A percentile compares a stretch with the other conserved stretches of the same genome.
Evolutionary conservation across 2,797 vertebrate genomes (phyloP).

Genomic region (Chaenodraco wilsoni): DNA sequence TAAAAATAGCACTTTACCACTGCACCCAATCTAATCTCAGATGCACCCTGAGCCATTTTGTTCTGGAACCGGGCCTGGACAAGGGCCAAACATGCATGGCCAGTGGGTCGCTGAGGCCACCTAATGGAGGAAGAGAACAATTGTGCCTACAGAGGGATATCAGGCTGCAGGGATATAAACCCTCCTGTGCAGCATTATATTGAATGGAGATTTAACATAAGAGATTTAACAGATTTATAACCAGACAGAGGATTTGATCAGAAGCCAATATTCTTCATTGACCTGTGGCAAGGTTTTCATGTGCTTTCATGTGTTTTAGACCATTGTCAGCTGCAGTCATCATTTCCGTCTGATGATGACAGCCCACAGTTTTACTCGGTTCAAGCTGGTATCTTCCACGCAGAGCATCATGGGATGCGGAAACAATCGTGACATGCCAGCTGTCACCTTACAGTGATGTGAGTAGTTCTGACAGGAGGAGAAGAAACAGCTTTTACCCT

Average conservation of each 20-base stretch:
- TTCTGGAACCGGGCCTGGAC: background rate
- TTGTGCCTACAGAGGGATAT: background rate
- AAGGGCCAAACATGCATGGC: conserved; percentile 15
- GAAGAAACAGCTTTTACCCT: conserved; percentile 43
- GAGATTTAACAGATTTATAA: conserved; percentile 21
- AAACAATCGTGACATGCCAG: conserved; percentile 56
- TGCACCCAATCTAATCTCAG: too few relatives aligned
- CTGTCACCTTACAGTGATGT: conserved; percentile 62
- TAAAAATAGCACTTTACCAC: too few relatives aligned
- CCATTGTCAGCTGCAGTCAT: conserved; percentile 33
- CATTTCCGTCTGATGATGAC: conserved; percentile 3
- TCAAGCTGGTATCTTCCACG: conserved; percentile 45
- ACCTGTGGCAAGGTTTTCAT: background rate
- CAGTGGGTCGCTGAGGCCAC: conserved; percentile 57
- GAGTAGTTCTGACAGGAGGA: conserved; percentile 55
- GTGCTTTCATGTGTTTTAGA: background rate
- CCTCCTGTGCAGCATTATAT: conserved; percentile 1
- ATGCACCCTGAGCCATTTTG: too few relatives aligned
- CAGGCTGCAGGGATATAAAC: background rate
- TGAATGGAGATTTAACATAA: conserved; percentile 26
- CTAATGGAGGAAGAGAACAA: conserved; percentile 52
- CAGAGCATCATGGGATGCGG: conserved; percentile 42
- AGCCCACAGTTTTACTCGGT: conserved; percentile 15
- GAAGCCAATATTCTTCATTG: conserved; percentile 10
- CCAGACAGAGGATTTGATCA: conserved; percentile 4